Conservation (phyloP, 2,797 vertebrate species). For the Phataginus tetradactyla region DNA sequence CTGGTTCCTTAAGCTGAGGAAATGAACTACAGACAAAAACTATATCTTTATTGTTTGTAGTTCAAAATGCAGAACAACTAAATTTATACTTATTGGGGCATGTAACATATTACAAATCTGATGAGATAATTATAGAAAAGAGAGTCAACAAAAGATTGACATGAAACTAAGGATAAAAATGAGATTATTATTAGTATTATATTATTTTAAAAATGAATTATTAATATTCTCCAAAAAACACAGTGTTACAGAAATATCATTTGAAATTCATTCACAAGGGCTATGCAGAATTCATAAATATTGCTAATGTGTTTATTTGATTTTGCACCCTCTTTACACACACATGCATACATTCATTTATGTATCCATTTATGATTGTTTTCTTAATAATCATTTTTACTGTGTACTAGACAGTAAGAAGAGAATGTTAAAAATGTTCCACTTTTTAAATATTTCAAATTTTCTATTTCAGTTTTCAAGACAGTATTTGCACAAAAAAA, state of each 20-base stretch:
- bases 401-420: neutral
- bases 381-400: neutral
- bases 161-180: conserved; percentile 67
- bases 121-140: conserved; percentile 44
- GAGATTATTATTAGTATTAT: conserved; percentile 41
- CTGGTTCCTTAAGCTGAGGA: conserved; percentile 11
- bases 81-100: conserved; percentile 5
- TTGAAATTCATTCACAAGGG: conserved; percentile 16
- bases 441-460: neutral
- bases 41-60: conserved; percentile 12
- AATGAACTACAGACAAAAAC: neutral
- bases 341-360: neutral
- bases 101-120: neutral
- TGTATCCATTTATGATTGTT: neutral
- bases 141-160: conserved; percentile 1
- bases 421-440: neutral
- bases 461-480: neutral
- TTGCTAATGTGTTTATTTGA: neutral
- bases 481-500: neutral
- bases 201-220: conserved; percentile 50
- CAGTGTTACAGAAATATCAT: neutral
- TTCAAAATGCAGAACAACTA: conserved; percentile 58
- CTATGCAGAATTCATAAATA: neutral
- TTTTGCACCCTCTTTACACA: neutral
- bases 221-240: neutral